Base-by-base conservation (phyloP, 2,888 invertebrate genomes). In the Luperina nickerlii region DNA sequence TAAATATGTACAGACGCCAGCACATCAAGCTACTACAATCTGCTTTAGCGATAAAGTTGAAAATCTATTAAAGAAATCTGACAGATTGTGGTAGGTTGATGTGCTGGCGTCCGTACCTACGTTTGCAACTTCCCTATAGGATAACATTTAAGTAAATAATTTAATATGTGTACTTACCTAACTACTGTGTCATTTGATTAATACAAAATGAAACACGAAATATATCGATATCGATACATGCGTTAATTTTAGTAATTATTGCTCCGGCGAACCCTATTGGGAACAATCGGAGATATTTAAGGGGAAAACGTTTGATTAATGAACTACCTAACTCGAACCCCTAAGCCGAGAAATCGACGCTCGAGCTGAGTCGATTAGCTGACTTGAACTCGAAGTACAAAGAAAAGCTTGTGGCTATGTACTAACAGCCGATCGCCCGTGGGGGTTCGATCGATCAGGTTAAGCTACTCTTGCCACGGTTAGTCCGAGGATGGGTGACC, bases 261-360 rank as follows among this genome's bases (percentile, higher is more conserved):
- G 63, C 73, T n/a, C 27, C 38, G 9, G 42, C 57, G 27, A 65
- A 63, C 73, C 42, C 78, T 76, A 76, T 74, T 48, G 77, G 81
- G 71, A 79, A 80, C 87, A 87, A 84, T 87, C 77, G 62, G 45
- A 78, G 57, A 62, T 74, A 87, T 87, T 84, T 78, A 84, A 73
- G 51, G 63, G 72, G 71, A 67, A 78, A 82, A 62, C 76, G 69
- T 78, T 85, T 81, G 83, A 83, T 82, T 87, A 82, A 83, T 81
- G 71, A 76, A 73, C 67, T 78, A 45, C 78, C 70, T 82, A 72
- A 76, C 68, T 83, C 78, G 67, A 69, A 67, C 76, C 79, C 81
- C 71, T 62, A 73, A 81, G 76, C 62, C 54, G 24, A 78, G 76
- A 68, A 72, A 74, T 72, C 62, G 57, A 86, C 60, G 18, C 48